phyloP scores from a whole-genome alignment of 2,888 invertebrate species.

The Cerceris ruficornis region DNA sequence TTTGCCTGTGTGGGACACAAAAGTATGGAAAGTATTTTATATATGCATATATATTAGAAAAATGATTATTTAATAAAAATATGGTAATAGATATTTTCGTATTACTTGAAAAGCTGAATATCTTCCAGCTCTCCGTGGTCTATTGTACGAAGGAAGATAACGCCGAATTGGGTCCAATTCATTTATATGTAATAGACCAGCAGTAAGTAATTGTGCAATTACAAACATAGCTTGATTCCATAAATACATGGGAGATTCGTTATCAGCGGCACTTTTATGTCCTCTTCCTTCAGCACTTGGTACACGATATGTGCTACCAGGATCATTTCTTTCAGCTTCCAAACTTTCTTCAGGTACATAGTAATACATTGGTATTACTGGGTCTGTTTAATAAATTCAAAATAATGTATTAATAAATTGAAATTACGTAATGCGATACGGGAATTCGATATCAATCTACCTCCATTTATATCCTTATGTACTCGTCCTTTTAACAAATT shows the following conservation, averaged over 20 bases:
- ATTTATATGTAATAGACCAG: conserved; percentile 94
- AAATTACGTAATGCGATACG: background rate
- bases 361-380: conserved; percentile 97
- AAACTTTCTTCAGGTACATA: conserved; percentile 90
- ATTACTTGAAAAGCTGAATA: conserved; percentile 98
- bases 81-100: background rate
- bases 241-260: conserved; percentile 71
- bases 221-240: conserved; percentile 99
- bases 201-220: conserved; percentile 95
- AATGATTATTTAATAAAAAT: conserved; percentile 13
- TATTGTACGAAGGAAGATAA: conserved; percentile 97
- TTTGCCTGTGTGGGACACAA: conserved; percentile 83
- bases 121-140: conserved; percentile 94
- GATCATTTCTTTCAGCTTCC: conserved; percentile 88
- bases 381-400: conserved; percentile 84
- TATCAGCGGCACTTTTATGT: conserved; percentile 73
- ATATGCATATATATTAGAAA: background rate
- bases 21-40: conserved; percentile 51
- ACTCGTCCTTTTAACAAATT: conserved; percentile 91
- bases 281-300: conserved; percentile 85
- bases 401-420: background rate
- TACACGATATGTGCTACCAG: conserved; percentile 86
- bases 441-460: conserved; percentile 79
- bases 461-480: conserved; percentile 91
- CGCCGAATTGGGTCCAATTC: conserved; percentile 98